Evolutionary conservation across 2,113 vertebrate species (phyloP), one percentile per base, ranked within the genome.

Genomic region (Axis porcinus): DNA sequence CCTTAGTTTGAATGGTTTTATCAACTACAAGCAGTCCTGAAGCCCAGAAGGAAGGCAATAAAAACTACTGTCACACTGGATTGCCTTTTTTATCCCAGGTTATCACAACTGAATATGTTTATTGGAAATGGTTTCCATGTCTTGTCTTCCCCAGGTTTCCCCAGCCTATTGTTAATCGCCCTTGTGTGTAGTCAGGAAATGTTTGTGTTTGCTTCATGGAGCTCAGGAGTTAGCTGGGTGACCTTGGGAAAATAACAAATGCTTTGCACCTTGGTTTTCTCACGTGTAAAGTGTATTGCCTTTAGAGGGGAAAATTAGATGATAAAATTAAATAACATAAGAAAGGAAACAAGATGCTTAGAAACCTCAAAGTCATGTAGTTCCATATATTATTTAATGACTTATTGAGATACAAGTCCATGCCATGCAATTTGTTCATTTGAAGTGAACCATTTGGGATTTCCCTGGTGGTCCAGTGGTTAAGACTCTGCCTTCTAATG

Each of bases 1-100:
- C 95, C 40, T 94, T 27, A 30, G 50, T 78, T 36, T 17, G 23
- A 19, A 82, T 40, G 19, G 23, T 45, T 95, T 97, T 94, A 94
- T 81, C 96, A 96, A 94, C 82, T 54, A 25, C 83, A 98, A 92
- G 91, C 97, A 95, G 70, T 90, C 89, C 45, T 19, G 23, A 83
- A 97, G 79, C 47, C 94, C 96, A 94, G 11, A 54, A 97, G 92
- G 79, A 0, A 0, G 60, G 84, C 15, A n/a, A 96, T 0, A 25
- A 86, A 97, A 93, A 97, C 92, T 81, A 93, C 86, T 23, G 0
- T 81, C 79, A 95, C 91, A 95, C 78, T 3, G 81, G 96, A 50
- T 11, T 85, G 57, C 0, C 0, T 58, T 95, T 95, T 94, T 98
- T 95, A 97, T 84, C 55, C 81, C 52, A 94, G 92, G 43, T 36